These are phyloP conservation scores for Melanophora roralis DNA, from an alignment of 2,888 invertebrate species.

Conservation along the genomic window DNA sequence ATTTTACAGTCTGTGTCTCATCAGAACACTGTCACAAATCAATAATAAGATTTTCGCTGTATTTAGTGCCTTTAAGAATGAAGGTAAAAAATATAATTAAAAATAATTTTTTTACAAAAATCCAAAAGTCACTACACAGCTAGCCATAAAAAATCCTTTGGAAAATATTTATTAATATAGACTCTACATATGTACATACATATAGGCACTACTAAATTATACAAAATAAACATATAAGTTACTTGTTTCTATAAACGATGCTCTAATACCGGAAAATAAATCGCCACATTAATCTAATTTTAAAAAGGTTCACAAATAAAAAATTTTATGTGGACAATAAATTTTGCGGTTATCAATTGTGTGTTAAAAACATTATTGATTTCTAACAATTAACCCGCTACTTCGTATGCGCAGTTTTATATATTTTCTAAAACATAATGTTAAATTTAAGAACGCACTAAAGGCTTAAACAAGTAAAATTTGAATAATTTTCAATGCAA, in stretches of 20 bases:
- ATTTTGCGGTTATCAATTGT: slow-evolving; percentile 43
- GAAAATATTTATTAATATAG: neutral
- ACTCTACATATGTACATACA: neutral
- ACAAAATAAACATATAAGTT: neutral
- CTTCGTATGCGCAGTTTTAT: too few species aligned
- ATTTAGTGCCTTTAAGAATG: too few species aligned
- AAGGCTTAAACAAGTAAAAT: too few species aligned
- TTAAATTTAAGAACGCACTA: too few species aligned
- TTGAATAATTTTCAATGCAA: too few species aligned
- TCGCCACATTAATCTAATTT: slow-evolving; percentile 46
- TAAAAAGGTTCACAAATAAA: slow-evolving; percentile 30
- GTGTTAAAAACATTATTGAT: slow-evolving; percentile 47
- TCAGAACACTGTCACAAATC: too few species aligned
- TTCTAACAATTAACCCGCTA: too few species aligned
- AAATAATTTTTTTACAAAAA: too few species aligned
- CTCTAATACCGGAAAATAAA: slow-evolving; percentile 30
- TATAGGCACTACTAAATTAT: neutral
- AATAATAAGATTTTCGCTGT: neutral
- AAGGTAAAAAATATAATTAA: neutral
- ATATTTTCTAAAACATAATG: too few species aligned
- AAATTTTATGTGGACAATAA: slow-evolving; percentile 17
- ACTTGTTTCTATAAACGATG: neutral
- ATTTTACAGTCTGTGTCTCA: too few species aligned
- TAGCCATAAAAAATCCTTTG: neutral
- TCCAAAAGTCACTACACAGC: neutral